Percentiles rank a stretch among this genome's conserved stretches.
Evolutionary conservation across 2,797 vertebrate species (phyloP).

Genomic region (Neosilurus mollespiculum): DNA sequence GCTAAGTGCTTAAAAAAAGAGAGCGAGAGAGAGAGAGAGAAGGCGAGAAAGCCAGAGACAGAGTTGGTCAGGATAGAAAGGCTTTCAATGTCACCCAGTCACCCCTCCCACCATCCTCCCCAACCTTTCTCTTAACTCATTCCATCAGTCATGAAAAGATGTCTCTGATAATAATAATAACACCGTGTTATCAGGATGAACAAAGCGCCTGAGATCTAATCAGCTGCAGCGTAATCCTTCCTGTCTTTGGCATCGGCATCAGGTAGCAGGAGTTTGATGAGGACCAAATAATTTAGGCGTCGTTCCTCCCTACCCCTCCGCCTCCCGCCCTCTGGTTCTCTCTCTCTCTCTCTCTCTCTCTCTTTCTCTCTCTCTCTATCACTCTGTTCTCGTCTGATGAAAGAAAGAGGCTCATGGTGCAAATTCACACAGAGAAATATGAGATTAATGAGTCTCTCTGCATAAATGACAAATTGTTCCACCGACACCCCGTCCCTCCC

Average conservation of each 20-base stretch:
- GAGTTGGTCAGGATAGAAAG: slow-evolving; percentile 5
- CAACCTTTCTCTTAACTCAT: slow-evolving; percentile 50
- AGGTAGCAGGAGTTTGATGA: slow-evolving; percentile 61
- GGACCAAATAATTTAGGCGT: slow-evolving; percentile 53
- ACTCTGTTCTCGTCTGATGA: slow-evolving; percentile 46
- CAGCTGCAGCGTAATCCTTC: slow-evolving; percentile 54
- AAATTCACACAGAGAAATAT: slow-evolving; percentile 59
- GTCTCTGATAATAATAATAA: slow-evolving; percentile 68
- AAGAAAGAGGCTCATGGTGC: slow-evolving; percentile 54
- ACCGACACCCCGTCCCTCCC: slow-evolving; percentile 28
- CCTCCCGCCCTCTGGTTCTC: background rate
- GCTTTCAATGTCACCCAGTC: slow-evolving; percentile 62
- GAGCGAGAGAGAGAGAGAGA: background rate
- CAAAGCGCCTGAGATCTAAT: slow-evolving; percentile 70
- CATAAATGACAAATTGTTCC: slow-evolving; percentile 54
- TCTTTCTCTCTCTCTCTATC: slow-evolving; percentile 11
- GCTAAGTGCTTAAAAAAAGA: slow-evolving; percentile 23
- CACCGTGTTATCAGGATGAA: slow-evolving; percentile 66
- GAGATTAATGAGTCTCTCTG: slow-evolving; percentile 62
- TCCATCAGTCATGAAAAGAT: slow-evolving; percentile 63
- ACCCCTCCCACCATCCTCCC: background rate
- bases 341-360: background rate
- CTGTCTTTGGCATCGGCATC: slow-evolving; percentile 56
- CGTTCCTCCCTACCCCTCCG: slow-evolving; percentile 12
- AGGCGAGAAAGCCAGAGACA: background rate